Conservation (phyloP, 2,888 invertebrate species). For the Drosophila pullipes region DNA sequence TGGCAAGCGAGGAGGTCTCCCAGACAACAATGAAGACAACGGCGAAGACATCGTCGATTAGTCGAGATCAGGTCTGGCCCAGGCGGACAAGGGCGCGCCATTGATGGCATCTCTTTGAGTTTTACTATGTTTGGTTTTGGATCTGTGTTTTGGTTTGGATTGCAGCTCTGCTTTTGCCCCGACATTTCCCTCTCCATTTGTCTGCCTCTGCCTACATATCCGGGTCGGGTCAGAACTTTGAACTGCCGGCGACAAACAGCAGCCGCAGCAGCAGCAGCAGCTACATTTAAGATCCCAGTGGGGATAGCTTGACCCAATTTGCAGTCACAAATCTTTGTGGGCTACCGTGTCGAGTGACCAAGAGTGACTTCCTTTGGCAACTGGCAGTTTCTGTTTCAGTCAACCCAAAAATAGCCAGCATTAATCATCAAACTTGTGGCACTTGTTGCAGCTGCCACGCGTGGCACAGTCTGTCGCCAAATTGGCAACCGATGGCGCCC, state of each 20-base stretch:
- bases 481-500: conserved; percentile 55
- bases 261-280: conserved; percentile 1
- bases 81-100: conserved; percentile 62
- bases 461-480: conserved; percentile 56
- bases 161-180: conserved; percentile 13
- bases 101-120: conserved; percentile 48
- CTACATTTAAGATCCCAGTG: conserved; percentile 37
- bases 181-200: conserved; percentile 48
- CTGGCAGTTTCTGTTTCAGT: not conserved
- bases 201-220: conserved; percentile 32
- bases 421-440: conserved; percentile 60
- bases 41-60: conserved; percentile 26
- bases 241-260: conserved; percentile 40
- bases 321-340: conserved; percentile 23
- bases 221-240: conserved; percentile 60
- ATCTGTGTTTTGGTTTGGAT: conserved; percentile 8
- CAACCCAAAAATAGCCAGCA: conserved; percentile 53
- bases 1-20: conserved; percentile 19
- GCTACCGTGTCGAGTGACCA: conserved; percentile 36
- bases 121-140: conserved; percentile 3
- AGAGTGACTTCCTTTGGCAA: conserved; percentile 5
- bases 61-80: conserved; percentile 9
- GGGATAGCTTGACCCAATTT: conserved; percentile 52
- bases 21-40: conserved; percentile 18
- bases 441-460: conserved; percentile 63